A percentile compares a stretch with the other conserved stretches of the same genome.
Conservation (phyloP, 53 echinoderm and acorn worm species). For the Paelopatides confundens region DNA sequence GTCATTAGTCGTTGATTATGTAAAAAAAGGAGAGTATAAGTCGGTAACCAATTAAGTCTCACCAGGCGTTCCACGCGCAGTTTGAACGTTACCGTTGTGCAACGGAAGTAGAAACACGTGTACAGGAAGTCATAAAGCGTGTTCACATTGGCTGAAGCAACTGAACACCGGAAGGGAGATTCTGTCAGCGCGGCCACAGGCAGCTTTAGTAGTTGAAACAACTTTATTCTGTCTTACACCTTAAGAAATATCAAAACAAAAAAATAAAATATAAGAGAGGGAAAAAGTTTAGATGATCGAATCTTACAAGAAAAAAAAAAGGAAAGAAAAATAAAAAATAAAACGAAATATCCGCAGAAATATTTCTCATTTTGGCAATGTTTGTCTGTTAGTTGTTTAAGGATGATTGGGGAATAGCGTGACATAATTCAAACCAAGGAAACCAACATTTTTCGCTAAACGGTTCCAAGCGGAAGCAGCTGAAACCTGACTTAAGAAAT, state of each 20-base stretch:
- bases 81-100: background rate
- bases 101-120: constrained; percentile 36
- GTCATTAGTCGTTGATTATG: constrained; percentile 14
- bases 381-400: constrained; percentile 35
- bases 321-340: background rate
- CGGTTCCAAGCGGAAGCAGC: constrained; percentile 18
- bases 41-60: background rate
- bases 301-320: background rate
- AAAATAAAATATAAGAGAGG: background rate
- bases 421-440: background rate
- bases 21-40: background rate
- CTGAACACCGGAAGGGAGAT: constrained; percentile 12
- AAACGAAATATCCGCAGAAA: background rate
- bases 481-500: constrained; percentile 31
- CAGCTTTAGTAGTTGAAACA: constrained; percentile 6
- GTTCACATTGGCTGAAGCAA: constrained; percentile 51
- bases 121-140: constrained; percentile 50
- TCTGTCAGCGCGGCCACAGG: constrained; percentile 19
- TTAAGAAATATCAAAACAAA: background rate
- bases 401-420: background rate
- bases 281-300: background rate
- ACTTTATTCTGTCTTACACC: background rate
- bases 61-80: constrained; percentile 24
- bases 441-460: constrained; percentile 8
- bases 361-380: background rate